These are phyloP conservation scores for Noctua comes DNA, from an alignment of 2,888 invertebrate genomes.

Conservation along the genomic window DNA sequence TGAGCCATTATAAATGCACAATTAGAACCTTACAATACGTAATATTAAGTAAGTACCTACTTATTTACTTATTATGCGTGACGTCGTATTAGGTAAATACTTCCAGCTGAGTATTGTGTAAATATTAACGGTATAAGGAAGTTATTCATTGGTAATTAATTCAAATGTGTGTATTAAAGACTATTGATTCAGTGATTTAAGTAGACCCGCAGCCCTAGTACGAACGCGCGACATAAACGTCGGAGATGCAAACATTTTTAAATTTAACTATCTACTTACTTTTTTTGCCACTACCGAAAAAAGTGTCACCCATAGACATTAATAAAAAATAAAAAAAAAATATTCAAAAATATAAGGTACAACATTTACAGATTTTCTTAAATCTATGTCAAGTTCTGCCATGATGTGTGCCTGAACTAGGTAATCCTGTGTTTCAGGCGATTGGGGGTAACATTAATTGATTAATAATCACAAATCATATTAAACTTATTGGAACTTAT, in stretches of 20 bases:
- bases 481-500: too few relatives aligned
- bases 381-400: too few relatives aligned
- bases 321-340: too few relatives aligned
- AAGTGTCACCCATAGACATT: background rate
- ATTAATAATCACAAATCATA: too few relatives aligned
- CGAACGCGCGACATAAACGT: background rate
- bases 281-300: too few relatives aligned
- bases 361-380: too few relatives aligned
- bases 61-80: slow-evolving; percentile 54
- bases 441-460: too few relatives aligned
- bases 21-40: slow-evolving; percentile 56
- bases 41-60: slow-evolving; percentile 31
- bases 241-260: background rate
- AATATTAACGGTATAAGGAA: slow-evolving; percentile 56
- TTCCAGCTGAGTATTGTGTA: slow-evolving; percentile 47
- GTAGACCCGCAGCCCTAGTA: background rate
- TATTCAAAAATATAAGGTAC: too few relatives aligned
- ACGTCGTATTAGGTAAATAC: slow-evolving; percentile 45
- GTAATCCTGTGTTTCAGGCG: too few relatives aligned
- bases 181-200: slow-evolving; percentile 23
- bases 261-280: background rate
- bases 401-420: too few relatives aligned
- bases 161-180: slow-evolving; percentile 28
- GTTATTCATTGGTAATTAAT: slow-evolving; percentile 40
- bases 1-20: slow-evolving; percentile 55